Percentiles rank a stretch among this genome's conserved stretches.
These are phyloP conservation scores for Archaeoteleia sp. DNA, from an alignment of 2,888 invertebrate species.

Conservation along the genomic window DNA sequence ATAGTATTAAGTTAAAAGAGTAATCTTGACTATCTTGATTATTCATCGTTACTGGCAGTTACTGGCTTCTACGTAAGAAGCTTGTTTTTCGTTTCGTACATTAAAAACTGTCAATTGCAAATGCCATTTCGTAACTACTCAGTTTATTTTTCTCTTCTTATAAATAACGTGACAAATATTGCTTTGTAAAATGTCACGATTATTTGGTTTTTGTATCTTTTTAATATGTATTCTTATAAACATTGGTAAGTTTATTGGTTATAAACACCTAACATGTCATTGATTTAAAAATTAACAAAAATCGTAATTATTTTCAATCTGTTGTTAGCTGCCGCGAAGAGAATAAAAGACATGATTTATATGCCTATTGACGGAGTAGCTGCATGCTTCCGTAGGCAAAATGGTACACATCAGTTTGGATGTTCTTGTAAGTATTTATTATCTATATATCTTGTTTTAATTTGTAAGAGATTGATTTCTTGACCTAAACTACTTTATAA, in stretches of 20 bases:
- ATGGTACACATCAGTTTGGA: constrained; percentile 96
- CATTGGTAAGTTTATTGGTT: constrained; percentile 43
- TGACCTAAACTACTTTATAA: no score
- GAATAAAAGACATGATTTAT: constrained; percentile 89
- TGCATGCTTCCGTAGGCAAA: constrained; percentile 92
- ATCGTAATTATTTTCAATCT: neutral
- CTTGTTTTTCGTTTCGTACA: constrained; percentile 16
- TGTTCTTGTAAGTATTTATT: constrained; percentile 89
- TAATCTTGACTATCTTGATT: no score
- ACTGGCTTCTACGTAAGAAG: no score
- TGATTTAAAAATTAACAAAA: constrained; percentile 4
- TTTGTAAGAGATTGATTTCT: no score
- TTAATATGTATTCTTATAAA: constrained; percentile 26
- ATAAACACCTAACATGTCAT: neutral
- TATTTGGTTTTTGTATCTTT: constrained; percentile 9
- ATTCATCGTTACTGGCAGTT: no score
- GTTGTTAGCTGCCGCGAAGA: constrained; percentile 76
- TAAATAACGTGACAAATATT: constrained; percentile 5
- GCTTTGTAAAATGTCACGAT: constrained; percentile 34
- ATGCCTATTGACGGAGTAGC: constrained; percentile 82
- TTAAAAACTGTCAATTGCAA: constrained; percentile 28
- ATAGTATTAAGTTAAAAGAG: no score
- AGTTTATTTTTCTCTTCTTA: constrained; percentile 1
- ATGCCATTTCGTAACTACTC: constrained; percentile 25
- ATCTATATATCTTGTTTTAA: neutral